Evolutionary conservation across 2,113 vertebrate genomes (phyloP).

Genomic region (Laterallus jamaicensis): DNA sequence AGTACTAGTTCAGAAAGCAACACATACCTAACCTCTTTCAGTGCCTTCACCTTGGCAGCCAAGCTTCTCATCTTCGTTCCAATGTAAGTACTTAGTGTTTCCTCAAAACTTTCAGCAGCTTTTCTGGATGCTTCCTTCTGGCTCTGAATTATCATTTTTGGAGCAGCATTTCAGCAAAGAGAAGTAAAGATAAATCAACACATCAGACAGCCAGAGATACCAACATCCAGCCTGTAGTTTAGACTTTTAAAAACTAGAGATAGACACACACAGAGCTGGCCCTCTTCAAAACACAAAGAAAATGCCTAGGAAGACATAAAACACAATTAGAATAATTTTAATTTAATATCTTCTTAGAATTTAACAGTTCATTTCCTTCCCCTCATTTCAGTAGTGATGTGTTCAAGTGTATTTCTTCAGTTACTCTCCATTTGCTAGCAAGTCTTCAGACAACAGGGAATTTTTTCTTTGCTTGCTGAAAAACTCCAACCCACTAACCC

Average conservation of each 20-base stretch:
- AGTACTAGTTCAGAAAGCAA: not conserved
- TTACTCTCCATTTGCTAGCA: not conserved
- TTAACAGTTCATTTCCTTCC: not conserved
- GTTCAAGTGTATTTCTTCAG: not conserved
- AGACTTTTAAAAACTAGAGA: not conserved
- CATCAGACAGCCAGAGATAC: not conserved
- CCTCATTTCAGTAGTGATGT: not conserved
- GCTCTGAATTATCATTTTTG: slow-evolving; percentile 60
- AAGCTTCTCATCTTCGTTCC: slow-evolving; percentile 65
- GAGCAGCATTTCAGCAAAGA: not conserved
- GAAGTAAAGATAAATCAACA: not conserved
- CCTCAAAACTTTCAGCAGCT: slow-evolving; percentile 59
- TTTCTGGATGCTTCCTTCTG: slow-evolving; percentile 65
- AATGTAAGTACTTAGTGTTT: slow-evolving; percentile 28
- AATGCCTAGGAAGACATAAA: not conserved
- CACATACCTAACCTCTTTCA: slow-evolving; percentile 68
- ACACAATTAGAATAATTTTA: not conserved
- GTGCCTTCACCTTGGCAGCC: slow-evolving; percentile 66
- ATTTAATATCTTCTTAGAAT: not conserved
- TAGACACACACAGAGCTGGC: not conserved
- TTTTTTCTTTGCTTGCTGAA: not conserved
- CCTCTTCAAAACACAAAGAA: not conserved
- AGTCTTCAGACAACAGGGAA: not conserved
- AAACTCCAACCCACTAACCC: not conserved
- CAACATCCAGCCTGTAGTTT: not conserved